A percentile compares a stretch with the other conserved stretches of the same genome.
Conservation (phyloP, 2,797 vertebrate species). For the Cynodonichthys magdalenae region DNA sequence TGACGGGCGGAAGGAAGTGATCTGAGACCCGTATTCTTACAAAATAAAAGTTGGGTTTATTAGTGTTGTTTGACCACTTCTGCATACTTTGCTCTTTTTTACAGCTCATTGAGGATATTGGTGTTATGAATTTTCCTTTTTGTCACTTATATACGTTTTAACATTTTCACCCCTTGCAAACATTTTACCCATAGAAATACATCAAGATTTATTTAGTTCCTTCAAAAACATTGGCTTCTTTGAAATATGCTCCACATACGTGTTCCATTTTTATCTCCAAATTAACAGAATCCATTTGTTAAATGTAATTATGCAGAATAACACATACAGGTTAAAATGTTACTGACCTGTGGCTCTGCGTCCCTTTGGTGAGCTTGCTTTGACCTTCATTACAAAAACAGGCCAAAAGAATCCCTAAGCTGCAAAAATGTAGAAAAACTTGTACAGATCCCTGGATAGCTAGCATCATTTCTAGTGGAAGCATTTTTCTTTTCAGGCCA, state of each 20-base stretch:
- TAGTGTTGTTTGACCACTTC: no score
- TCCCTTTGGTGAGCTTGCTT: conserved; percentile 37
- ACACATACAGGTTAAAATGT: conserved; percentile 38
- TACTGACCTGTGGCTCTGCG: conserved; percentile 47
- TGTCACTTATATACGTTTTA: no score
- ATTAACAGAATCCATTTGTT: not conserved
- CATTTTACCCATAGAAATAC: not conserved
- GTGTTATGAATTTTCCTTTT: no score
- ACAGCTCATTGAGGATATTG: no score
- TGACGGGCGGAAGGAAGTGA: conserved; percentile 51
- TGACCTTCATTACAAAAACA: conserved; percentile 51
- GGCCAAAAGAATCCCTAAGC: conserved; percentile 43
- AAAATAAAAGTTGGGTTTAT: conserved; percentile 60
- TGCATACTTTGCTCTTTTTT: no score
- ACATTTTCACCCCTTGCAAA: no score
- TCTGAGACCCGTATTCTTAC: not conserved
- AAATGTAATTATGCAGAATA: conserved; percentile 11
- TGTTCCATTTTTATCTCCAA: conserved; percentile 1
- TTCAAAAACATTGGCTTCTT: no score
- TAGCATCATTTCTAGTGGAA: conserved; percentile 45
- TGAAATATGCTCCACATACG: no score
- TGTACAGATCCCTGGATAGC: conserved; percentile 36
- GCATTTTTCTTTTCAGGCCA: not conserved
- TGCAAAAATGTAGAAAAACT: conserved; percentile 54
- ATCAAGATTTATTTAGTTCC: no score